Percentiles rank a stretch among this genome's conserved stretches.
phyloP scores from a whole-genome alignment of 2,113 vertebrate species.

The Nothoprocta perdicaria region DNA sequence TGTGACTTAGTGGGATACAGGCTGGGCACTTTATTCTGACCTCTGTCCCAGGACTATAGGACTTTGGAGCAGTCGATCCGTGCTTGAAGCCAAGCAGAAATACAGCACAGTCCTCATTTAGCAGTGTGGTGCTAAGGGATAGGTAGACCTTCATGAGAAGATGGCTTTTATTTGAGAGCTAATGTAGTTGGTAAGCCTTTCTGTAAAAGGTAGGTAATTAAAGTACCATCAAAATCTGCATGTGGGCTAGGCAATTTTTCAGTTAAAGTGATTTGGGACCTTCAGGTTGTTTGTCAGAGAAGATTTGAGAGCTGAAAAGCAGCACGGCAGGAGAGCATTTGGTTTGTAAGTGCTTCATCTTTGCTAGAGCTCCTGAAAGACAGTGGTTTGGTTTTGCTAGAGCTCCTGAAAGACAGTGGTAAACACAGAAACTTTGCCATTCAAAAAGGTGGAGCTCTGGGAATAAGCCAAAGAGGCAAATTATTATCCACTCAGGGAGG shows the following conservation, averaged over 20 bases:
- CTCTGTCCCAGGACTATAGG: neutral
- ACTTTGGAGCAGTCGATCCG: fast-evolving
- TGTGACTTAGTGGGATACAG: neutral
- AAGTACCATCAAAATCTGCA: neutral
- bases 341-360: neutral
- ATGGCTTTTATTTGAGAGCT: neutral
- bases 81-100: neutral
- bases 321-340: neutral
- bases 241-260: neutral
- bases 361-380: neutral
- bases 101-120: neutral
- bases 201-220: neutral
- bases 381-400: neutral
- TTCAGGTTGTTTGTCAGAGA: neutral
- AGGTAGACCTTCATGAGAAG: neutral
- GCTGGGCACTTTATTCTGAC: neutral
- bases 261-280: neutral
- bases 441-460: neutral
- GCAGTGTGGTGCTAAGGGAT: neutral
- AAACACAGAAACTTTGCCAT: neutral
- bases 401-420: neutral
- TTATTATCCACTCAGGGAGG: neutral
- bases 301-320: neutral
- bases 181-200: neutral
- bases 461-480: neutral